Percentiles rank a stretch among this genome's conserved stretches.
Evolutionary conservation across 2,888 invertebrate genomes (phyloP).

Genomic region (Drosophila koepferae): DNA sequence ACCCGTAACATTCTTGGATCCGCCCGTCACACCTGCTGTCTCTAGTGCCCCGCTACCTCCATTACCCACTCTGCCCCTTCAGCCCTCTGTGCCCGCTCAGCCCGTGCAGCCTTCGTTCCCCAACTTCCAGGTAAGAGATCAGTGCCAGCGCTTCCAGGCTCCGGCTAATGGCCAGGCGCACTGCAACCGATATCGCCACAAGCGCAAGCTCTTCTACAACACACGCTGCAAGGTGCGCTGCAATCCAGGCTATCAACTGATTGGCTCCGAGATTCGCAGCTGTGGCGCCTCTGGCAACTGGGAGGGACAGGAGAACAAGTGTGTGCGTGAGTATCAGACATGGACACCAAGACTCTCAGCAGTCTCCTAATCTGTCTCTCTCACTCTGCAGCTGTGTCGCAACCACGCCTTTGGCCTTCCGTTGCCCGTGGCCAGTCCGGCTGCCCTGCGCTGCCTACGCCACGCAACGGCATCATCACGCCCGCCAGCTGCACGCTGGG

Average conservation of each 20-base stretch:
- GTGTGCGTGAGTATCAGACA: conserved; percentile 85
- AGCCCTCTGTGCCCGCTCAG: neutral
- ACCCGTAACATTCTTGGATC: neutral
- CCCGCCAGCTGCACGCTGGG: conserved; percentile 86
- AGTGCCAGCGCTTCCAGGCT: conserved; percentile 78
- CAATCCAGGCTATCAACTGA: conserved; percentile 86
- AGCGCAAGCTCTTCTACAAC: conserved; percentile 82
- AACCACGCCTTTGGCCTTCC: conserved; percentile 12
- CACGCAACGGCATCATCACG: conserved; percentile 86
- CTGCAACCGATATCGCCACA: conserved; percentile 84
- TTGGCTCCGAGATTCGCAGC: conserved; percentile 86
- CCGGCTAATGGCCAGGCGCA: conserved; percentile 82
- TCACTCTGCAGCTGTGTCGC: neutral
- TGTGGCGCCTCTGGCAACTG: conserved; percentile 86
- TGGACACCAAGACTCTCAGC: neutral
- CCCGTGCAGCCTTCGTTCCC: neutral
- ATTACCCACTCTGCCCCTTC: neutral
- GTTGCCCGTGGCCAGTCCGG: conserved; percentile 71
- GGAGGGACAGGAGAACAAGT: conserved; percentile 86
- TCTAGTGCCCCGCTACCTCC: neutral
- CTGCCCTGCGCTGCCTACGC: conserved; percentile 86
- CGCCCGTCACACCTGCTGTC: neutral
- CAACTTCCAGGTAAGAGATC: conserved; percentile 73
- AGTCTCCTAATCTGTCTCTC: neutral
- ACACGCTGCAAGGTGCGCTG: conserved; percentile 84